phyloP scores from a whole-genome alignment of 2,113 vertebrate genomes.

The Daboia siamensis region DNA sequence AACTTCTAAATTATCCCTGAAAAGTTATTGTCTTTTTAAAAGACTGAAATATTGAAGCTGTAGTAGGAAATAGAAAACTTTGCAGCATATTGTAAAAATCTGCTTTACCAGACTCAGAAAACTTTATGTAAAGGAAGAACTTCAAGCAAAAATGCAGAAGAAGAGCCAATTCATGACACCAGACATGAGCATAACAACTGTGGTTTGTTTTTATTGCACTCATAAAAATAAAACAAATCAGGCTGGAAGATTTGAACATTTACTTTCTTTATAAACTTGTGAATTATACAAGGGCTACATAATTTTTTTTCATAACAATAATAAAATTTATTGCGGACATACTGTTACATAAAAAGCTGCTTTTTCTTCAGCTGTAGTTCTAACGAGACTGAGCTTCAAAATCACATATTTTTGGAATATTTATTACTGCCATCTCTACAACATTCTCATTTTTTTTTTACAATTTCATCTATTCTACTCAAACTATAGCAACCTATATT shows the following conservation, averaged over 20 bases:
- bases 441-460: neutral
- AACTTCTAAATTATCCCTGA: neutral
- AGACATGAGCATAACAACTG: neutral
- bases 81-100: neutral
- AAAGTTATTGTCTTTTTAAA: neutral
- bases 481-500: neutral
- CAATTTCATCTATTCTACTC: neutral
- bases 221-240: neutral
- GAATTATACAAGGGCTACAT: neutral
- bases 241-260: neutral
- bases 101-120: neutral
- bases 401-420: neutral
- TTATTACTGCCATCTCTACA: neutral
- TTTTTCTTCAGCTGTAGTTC: neutral
- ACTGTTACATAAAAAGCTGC: neutral
- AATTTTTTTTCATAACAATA: neutral
- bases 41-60: neutral
- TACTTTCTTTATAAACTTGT: too few relatives aligned
- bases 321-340: neutral
- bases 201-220: neutral
- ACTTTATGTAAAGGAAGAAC: neutral
- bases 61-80: neutral
- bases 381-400: neutral
- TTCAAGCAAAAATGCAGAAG: neutral
- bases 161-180: neutral